These are phyloP conservation scores for Sapayoa aenigma DNA, from an alignment of 2,113 vertebrate species.

Conservation along the genomic window DNA sequence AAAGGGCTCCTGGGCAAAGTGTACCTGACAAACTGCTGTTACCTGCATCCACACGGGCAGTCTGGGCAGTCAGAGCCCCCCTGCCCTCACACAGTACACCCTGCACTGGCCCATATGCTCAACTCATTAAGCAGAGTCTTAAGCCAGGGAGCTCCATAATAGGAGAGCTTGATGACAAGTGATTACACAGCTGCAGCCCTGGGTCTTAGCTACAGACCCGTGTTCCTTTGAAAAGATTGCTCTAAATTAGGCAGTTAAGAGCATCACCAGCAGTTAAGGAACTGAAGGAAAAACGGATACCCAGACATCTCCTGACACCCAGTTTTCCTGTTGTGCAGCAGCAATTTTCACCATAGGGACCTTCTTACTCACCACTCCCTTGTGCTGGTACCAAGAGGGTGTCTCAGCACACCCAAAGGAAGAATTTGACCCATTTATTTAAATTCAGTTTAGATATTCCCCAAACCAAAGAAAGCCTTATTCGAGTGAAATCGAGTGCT, in stretches of 20 bases:
- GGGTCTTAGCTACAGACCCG: slow-evolving; percentile 36
- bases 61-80: not conserved
- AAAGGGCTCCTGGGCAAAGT: not conserved
- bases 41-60: not conserved
- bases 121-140: slow-evolving; percentile 20
- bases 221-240: slow-evolving; percentile 61
- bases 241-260: slow-evolving; percentile 38
- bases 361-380: not conserved
- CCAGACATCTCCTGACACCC: not conserved
- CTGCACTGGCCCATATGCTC: not conserved
- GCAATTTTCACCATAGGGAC: not conserved
- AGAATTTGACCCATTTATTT: not conserved
- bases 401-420: not conserved
- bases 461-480: not conserved
- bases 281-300: not conserved
- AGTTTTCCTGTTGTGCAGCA: not conserved
- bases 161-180: slow-evolving; percentile 18
- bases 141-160: slow-evolving; percentile 24
- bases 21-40: not conserved
- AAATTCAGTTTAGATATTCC: not conserved
- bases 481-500: not conserved
- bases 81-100: not conserved
- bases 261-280: not conserved
- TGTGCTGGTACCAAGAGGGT: not conserved
- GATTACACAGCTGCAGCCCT: slow-evolving; percentile 21